phyloP scores from a whole-genome alignment of 2,113 vertebrate genomes.

The Rhinopithecus roxellana region DNA sequence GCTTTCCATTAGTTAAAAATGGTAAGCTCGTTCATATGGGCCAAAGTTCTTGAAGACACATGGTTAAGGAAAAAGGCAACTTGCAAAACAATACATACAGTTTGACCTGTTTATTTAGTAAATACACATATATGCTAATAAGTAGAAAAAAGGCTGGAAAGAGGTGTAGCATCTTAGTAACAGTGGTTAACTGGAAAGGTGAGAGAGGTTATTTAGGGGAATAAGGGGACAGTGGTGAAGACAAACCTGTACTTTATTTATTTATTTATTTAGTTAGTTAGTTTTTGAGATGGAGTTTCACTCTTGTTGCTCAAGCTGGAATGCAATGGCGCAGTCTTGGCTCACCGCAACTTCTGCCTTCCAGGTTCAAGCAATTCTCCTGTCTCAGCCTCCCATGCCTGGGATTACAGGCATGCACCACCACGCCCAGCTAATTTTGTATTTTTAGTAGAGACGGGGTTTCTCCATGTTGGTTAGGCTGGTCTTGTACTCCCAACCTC shows the following conservation, averaged over 20 bases:
- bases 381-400: too few species aligned
- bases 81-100: not conserved
- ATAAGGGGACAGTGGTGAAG: not conserved
- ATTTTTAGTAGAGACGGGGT: too few species aligned
- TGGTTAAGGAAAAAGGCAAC: not conserved
- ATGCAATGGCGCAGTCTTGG: too few species aligned
- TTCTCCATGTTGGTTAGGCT: too few species aligned
- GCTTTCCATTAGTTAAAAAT: not conserved
- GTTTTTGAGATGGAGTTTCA: too few species aligned
- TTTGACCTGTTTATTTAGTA: not conserved
- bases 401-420: too few species aligned
- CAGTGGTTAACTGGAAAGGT: not conserved
- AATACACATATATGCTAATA: not conserved
- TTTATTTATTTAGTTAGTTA: too few species aligned
- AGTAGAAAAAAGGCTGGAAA: not conserved
- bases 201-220: not conserved
- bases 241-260: not conserved
- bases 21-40: not conserved
- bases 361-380: too few species aligned
- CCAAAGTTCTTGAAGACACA: not conserved
- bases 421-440: too few species aligned
- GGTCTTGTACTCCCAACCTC: too few species aligned
- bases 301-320: too few species aligned
- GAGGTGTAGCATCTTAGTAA: not conserved
- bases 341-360: too few species aligned